phyloP scores from a whole-genome alignment of 2,113 vertebrate genomes.

The Callipepla squamata region DNA sequence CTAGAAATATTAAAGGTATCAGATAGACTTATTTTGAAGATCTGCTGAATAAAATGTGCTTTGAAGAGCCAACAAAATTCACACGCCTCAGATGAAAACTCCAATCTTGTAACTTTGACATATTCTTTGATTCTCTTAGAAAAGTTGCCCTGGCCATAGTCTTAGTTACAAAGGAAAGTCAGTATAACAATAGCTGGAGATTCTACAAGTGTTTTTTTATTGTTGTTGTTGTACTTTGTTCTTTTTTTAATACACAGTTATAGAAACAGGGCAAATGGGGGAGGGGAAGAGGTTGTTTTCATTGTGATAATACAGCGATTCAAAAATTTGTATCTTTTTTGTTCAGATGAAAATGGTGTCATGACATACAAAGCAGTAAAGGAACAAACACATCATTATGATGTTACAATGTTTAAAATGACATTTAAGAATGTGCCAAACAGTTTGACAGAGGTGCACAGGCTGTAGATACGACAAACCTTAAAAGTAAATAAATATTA shows the following conservation, averaged over 20 bases:
- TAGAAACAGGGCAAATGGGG: background rate
- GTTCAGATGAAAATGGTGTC: background rate
- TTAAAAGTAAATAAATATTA: background rate
- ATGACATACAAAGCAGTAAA: background rate
- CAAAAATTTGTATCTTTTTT: background rate
- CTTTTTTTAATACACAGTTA: background rate
- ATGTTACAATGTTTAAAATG: background rate
- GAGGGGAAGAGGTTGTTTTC: background rate
- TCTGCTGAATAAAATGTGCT: background rate
- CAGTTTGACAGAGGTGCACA: background rate
- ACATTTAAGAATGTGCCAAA: background rate
- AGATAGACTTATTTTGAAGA: background rate
- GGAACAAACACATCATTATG: background rate
- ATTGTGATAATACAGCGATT: background rate
- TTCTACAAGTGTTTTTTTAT: background rate
- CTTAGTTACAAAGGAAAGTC: background rate
- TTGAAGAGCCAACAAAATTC: background rate
- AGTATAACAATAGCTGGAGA: background rate
- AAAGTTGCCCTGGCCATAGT: background rate
- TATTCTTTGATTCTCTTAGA: background rate
- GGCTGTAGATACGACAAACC: background rate
- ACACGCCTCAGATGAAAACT: background rate
- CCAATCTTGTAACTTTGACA: conserved; percentile 1
- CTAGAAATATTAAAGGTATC: background rate
- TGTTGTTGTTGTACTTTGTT: no score